Base-by-base conservation (phyloP, 2,113 vertebrate species). In the Sphyrna mokarran region DNA sequence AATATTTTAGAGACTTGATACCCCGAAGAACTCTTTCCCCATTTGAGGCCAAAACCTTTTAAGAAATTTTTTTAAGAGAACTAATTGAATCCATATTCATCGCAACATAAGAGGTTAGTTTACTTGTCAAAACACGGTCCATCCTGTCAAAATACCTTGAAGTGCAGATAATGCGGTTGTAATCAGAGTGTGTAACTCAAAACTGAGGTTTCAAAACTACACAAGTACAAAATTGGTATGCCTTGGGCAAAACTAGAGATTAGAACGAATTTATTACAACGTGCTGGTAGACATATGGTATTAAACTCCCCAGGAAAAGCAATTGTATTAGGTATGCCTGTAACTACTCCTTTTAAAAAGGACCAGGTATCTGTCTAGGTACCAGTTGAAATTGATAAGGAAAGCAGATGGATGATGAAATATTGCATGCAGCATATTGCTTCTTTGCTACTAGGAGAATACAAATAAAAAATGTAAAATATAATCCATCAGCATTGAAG, bases 181-280 rank as follows among this genome's bases (percentile, higher is more conserved):
- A 20, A 93, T 93, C 61, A 93, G 89, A 18, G 7, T 68, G 66
- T 66, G 58, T 83, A 83, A 83, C 16, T 1, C 20, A 18, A 66
- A 66, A 66, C 33, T 66, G 61, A 93, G 89, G 37, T 68, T 93
- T 93, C 33, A 93, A 58, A 93, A 66, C 16, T 23, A 37, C 89
- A 93, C 33, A 18, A 66, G 61, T 68, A 37, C 16, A 66, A 93
- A 66, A 33, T 66, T 40, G 33, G 16, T 68, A 66, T 37, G n/a
- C 33, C 89, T 93, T 66, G 33, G 66, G n/a, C 61, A 93, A 93
- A 93, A 66, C n/a, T 40, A 68, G n/a, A 93, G 89, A 93, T 93
- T 37, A 93, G n/a, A 93, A 20, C 14, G 61, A 68, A 40, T 66
- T 66, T 37, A 16, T 66, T 93, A 93, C 16, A 66, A 7, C 8